phyloP scores from a whole-genome alignment of 2,888 invertebrate species.

The Orthosia incerta region DNA sequence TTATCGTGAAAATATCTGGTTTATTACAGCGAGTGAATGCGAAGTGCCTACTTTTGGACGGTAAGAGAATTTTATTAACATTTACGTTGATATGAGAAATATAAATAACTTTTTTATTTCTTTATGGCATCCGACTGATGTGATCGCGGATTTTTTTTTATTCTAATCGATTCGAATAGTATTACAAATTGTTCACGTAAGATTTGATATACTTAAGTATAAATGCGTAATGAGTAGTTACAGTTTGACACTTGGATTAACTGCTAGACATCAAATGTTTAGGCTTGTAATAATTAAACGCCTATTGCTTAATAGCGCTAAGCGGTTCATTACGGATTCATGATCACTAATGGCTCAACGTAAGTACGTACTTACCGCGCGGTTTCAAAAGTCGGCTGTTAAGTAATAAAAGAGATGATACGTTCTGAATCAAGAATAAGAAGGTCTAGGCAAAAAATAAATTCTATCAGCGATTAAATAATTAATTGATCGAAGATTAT shows the following conservation, averaged over 20 bases:
- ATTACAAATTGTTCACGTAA: no score
- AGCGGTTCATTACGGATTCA: slow-evolving; percentile 45
- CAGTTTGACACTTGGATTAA: slow-evolving; percentile 32
- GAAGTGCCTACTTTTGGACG: slow-evolving; percentile 69
- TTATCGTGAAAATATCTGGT: slow-evolving; percentile 71
- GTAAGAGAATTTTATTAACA: slow-evolving; percentile 68
- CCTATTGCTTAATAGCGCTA: slow-evolving; percentile 39
- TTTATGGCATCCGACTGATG: slow-evolving; percentile 34
- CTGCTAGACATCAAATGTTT: slow-evolving; percentile 7
- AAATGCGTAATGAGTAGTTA: slow-evolving; percentile 2
- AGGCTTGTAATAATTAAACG: slow-evolving; percentile 37
- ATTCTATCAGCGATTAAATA: no score
- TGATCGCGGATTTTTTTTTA: slow-evolving; percentile 8
- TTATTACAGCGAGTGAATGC: slow-evolving; percentile 70
- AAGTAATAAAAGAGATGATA: background rate
- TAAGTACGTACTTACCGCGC: slow-evolving; percentile 9
- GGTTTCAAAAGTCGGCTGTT: background rate
- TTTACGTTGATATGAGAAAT: slow-evolving; percentile 61
- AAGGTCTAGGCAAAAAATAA: background rate
- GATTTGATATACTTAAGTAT: background rate
- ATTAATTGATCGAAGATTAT: no score
- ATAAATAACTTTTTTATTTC: slow-evolving; percentile 46
- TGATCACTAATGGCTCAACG: slow-evolving; percentile 30
- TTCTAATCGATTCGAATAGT: background rate
- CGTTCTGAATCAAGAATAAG: background rate